phyloP scores from a whole-genome alignment of 2,888 invertebrate genomes.

The Pristionchus fissidentatus region DNA sequence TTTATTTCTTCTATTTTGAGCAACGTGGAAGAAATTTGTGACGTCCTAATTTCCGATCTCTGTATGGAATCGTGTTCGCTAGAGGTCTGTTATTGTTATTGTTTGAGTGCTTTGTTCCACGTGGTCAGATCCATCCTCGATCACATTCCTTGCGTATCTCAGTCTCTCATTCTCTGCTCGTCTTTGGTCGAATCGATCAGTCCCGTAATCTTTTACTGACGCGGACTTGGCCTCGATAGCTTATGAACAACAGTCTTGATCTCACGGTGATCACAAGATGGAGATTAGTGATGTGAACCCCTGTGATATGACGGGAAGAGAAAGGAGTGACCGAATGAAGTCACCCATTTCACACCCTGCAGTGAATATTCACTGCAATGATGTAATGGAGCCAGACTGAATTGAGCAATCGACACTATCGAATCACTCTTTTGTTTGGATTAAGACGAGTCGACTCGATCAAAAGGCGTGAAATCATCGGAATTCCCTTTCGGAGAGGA shows the following conservation, averaged over 20 bases:
- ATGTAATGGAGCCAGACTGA: slow-evolving; percentile 13
- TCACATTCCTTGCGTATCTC: slow-evolving; percentile 4
- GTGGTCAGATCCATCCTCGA: not conserved
- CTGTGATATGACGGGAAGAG: slow-evolving; percentile 16
- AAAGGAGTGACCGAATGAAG: not conserved
- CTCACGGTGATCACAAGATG: not conserved
- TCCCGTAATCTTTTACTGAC: not conserved
- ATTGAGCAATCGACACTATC: too few species aligned
- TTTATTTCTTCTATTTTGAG: too few species aligned
- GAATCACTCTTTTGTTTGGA: not conserved
- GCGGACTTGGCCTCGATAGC: slow-evolving; percentile 26
- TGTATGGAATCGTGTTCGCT: too few species aligned
- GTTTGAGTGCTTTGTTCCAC: too few species aligned
- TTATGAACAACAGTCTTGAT: not conserved
- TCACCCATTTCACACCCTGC: too few species aligned
- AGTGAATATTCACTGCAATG: not conserved
- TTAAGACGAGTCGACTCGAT: not conserved
- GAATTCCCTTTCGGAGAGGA: slow-evolving; percentile 28
- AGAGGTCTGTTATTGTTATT: too few species aligned
- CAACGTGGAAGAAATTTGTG: too few species aligned
- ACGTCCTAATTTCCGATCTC: too few species aligned
- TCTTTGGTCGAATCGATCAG: slow-evolving; percentile 22
- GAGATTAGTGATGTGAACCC: not conserved
- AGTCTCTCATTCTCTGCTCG: not conserved
- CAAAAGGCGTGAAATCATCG: slow-evolving; percentile 34